These are phyloP conservation scores for Drosophila orosa DNA, from an alignment of 1,140 invertebrate genomes.

Conservation along the genomic window DNA sequence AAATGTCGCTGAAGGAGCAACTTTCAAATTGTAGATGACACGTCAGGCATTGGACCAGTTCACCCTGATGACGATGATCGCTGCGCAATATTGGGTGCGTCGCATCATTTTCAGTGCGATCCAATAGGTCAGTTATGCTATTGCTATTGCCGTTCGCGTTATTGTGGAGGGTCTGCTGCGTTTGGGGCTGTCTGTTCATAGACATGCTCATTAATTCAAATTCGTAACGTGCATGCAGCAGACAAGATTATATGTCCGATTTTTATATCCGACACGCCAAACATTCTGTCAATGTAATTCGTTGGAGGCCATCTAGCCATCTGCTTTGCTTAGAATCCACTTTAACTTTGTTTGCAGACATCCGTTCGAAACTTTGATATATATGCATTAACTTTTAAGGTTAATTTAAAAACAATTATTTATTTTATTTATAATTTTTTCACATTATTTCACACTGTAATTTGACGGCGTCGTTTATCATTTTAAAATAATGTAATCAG, in stretches of 20 bases:
- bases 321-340: background rate
- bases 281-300: slow-evolving; percentile 10
- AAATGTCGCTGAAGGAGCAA: slow-evolving; percentile 61
- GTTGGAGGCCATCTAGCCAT: slow-evolving; percentile 1
- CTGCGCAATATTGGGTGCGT: slow-evolving; percentile 63
- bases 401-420: background rate
- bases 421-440: background rate
- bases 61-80: slow-evolving; percentile 51
- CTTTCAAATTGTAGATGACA: slow-evolving; percentile 48
- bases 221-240: slow-evolving; percentile 2
- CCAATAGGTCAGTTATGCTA: slow-evolving; percentile 16
- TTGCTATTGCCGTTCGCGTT: background rate
- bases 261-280: slow-evolving; percentile 8
- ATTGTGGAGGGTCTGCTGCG: background rate
- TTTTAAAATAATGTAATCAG: slow-evolving; percentile 31
- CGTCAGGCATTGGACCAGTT: slow-evolving; percentile 60
- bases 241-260: slow-evolving; percentile 1
- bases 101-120: slow-evolving; percentile 69
- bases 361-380: too few relatives aligned
- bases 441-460: slow-evolving; percentile 24
- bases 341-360: background rate
- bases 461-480: slow-evolving; percentile 36
- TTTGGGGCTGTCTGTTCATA: slow-evolving; percentile 15
- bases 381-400: background rate
- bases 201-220: slow-evolving; percentile 28